Evolutionary conservation across 2,797 vertebrate species (phyloP).

Genomic region (Sphaeramia orbicularis): DNA sequence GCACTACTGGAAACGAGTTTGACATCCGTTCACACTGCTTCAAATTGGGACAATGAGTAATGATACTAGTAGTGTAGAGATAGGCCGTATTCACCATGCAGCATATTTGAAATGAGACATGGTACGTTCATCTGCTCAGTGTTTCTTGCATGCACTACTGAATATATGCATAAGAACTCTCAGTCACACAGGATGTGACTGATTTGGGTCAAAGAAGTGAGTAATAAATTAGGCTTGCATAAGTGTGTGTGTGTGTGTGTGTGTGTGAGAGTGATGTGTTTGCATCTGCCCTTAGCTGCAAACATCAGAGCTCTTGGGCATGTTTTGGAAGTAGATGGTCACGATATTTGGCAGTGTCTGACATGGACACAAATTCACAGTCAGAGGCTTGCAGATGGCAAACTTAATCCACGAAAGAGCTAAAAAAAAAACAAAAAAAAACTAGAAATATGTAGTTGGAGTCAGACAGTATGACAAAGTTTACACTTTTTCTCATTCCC

Average conservation of each 20-base stretch:
- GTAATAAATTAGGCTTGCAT: conserved; percentile 76
- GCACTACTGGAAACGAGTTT: conserved; percentile 26
- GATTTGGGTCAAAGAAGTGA: conserved; percentile 82
- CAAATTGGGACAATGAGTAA: conserved; percentile 62
- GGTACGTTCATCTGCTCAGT: conserved; percentile 36
- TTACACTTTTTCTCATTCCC: conserved; percentile 23
- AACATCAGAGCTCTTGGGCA: conserved; percentile 55
- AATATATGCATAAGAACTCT: conserved; percentile 58
- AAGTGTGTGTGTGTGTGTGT: conserved; percentile 42
- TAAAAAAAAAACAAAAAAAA: conserved; percentile 19
- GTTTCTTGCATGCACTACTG: conserved; percentile 49
- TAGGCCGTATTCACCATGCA: conserved; percentile 30
- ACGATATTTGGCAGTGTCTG: conserved; percentile 57
- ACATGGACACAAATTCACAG: conserved; percentile 59
- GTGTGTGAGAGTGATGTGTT: conserved; percentile 36
- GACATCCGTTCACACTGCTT: conserved; percentile 50
- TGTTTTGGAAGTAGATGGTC: conserved; percentile 59
- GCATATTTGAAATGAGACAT: conserved; percentile 30
- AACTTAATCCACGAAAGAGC: conserved; percentile 44
- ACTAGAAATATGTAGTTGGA: conserved; percentile 30
- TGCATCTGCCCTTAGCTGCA: conserved; percentile 52
- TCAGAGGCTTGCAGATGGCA: conserved; percentile 58
- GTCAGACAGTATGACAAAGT: conserved; percentile 38
- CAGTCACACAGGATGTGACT: conserved; percentile 73
- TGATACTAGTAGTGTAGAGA: conserved; percentile 40